Conservation (phyloP, 2,888 invertebrate genomes). For the Mimas tiliae region DNA sequence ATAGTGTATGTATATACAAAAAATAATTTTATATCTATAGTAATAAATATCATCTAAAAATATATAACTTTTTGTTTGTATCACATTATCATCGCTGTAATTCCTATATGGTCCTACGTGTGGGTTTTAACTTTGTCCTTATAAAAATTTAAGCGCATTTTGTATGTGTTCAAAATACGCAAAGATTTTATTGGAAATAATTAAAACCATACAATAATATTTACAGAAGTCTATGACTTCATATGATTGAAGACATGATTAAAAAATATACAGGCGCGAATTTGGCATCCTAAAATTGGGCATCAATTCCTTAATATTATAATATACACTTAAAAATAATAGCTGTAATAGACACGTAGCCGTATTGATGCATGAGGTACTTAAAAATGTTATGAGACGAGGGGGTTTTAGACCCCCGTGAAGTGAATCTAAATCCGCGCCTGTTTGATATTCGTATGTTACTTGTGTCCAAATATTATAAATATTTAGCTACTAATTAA, state of each 20-base stretch:
- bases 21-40: constrained; percentile 44
- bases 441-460: background rate
- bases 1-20: constrained; percentile 52
- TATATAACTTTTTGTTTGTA: constrained; percentile 57
- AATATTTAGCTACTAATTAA: constrained; percentile 28
- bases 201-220: constrained; percentile 7
- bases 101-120: constrained; percentile 39
- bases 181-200: background rate
- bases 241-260: background rate
- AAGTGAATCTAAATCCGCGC: constrained; percentile 6
- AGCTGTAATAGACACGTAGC: constrained; percentile 17
- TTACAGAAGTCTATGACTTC: constrained; percentile 7
- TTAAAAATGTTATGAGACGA: constrained; percentile 17
- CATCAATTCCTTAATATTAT: background rate
- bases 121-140: background rate
- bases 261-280: constrained; percentile 7
- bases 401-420: background rate
- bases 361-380: constrained; percentile 14
- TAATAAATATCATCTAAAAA: constrained; percentile 73
- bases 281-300: background rate
- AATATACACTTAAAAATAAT: constrained; percentile 25
- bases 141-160: background rate
- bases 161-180: background rate
- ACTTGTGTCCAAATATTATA: constrained; percentile 23
- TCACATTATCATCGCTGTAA: constrained; percentile 56